Conservation (phyloP, 92 coral and sea anemone genomes). For the Palythoa grandis region DNA sequence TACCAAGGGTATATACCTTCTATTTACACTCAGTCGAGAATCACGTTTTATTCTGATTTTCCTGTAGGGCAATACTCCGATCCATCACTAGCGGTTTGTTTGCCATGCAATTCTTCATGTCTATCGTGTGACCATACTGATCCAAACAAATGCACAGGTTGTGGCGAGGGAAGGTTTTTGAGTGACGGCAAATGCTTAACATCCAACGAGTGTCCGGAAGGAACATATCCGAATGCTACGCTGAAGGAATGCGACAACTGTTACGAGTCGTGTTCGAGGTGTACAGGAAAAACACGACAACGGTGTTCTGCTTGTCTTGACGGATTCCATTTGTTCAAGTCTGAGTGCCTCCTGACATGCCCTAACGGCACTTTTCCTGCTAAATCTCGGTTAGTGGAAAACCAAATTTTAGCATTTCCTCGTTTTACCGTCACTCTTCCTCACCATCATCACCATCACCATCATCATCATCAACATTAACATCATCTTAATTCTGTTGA, state of each 20-base stretch:
- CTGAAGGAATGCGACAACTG: slow-evolving; percentile 67
- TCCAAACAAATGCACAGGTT: slow-evolving; percentile 76
- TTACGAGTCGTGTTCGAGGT: slow-evolving; percentile 67
- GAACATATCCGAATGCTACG: slow-evolving; percentile 66
- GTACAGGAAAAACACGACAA: slow-evolving; percentile 56
- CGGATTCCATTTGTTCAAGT: slow-evolving; percentile 65
- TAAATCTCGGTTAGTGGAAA: slow-evolving; percentile 36
- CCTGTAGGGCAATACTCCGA: slow-evolving; percentile 71
- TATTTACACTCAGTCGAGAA: too few species aligned
- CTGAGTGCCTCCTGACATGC: slow-evolving; percentile 71
- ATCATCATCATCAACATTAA: neutral
- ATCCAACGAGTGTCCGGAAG: slow-evolving; percentile 63
- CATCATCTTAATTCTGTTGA: neutral
- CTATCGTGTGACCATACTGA: slow-evolving; percentile 70
- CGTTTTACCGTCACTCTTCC: neutral
- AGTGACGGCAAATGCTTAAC: slow-evolving; percentile 63
- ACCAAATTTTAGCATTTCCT: neutral
- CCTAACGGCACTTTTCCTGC: slow-evolving; percentile 73
- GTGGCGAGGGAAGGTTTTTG: slow-evolving; percentile 63
- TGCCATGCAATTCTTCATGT: slow-evolving; percentile 70
- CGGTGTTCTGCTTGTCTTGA: slow-evolving; percentile 73
- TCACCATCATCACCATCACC: neutral
- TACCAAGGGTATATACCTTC: too few species aligned
- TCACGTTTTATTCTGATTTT: too few species aligned
- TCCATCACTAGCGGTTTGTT: slow-evolving; percentile 70